Percentiles rank a stretch among this genome's conserved stretches.
phyloP scores from a whole-genome alignment of 2,797 vertebrate species.

The Tokudaia tokunoshimensis region DNA sequence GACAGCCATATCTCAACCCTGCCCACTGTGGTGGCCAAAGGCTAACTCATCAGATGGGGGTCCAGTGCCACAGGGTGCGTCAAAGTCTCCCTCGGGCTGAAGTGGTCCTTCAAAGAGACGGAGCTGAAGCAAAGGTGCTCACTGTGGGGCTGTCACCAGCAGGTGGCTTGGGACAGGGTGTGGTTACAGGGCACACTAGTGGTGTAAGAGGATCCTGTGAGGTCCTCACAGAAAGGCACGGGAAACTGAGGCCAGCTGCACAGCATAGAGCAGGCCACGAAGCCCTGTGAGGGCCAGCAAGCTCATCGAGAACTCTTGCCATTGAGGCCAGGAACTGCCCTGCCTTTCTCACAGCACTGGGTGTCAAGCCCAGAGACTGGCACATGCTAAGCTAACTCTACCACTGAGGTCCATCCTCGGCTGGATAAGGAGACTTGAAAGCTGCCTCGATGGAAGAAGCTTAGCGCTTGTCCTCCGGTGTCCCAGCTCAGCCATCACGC shows the following conservation, averaged over 20 bases:
- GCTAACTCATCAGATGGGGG: background rate
- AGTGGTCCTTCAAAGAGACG: background rate
- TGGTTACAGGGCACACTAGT: background rate
- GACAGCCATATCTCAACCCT: background rate
- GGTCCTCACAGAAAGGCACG: background rate
- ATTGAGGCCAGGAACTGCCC: background rate
- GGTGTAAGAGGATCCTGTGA: background rate
- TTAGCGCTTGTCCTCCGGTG: background rate
- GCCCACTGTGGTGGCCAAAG: accelerated
- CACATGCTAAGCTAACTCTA: background rate
- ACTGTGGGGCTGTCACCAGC: background rate
- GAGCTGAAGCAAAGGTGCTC: background rate
- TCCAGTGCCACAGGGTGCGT: accelerated
- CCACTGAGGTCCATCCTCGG: background rate
- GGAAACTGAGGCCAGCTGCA: background rate
- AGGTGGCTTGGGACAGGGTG: background rate
- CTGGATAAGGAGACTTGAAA: background rate
- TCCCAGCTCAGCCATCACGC: background rate
- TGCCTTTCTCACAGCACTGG: background rate
- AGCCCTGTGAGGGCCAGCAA: background rate
- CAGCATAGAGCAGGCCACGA: accelerated
- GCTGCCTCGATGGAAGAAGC: background rate
- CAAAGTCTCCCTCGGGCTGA: background rate
- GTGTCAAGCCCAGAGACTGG: background rate
- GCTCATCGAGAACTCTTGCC: background rate